Evolutionary conservation across 2,797 vertebrate genomes (phyloP).

Genomic region (Amblyraja radiata): DNA sequence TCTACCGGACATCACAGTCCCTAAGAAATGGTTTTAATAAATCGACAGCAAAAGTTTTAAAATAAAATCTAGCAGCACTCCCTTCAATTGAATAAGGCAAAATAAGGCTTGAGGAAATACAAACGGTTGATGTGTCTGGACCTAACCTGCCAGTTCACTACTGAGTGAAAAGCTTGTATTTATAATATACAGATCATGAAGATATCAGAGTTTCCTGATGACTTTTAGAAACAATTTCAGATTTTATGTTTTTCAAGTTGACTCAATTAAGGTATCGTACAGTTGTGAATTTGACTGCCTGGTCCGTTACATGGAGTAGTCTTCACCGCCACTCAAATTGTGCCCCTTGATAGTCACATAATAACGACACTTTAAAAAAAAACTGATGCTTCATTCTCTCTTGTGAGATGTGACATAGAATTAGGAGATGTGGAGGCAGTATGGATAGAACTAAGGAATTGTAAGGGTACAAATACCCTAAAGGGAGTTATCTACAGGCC

Average conservation of each 20-base stretch:
- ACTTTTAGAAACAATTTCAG: background rate
- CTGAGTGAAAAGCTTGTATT: background rate
- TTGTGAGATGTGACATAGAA: too few relatives aligned
- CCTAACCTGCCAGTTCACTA: background rate
- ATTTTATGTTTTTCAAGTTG: background rate
- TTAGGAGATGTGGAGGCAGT: too few relatives aligned
- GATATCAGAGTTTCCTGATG: too few relatives aligned
- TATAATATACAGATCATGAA: background rate
- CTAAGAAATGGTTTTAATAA: background rate
- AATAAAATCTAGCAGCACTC: background rate
- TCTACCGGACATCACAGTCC: background rate
- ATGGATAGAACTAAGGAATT: too few relatives aligned
- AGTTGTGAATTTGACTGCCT: background rate
- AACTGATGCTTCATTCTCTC: background rate
- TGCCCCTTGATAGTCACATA: background rate
- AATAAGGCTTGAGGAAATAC: background rate
- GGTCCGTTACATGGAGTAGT: background rate
- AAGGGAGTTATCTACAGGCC: too few relatives aligned
- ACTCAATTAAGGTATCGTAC: background rate
- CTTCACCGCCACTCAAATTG: background rate
- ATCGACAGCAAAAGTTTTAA: background rate
- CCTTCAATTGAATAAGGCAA: background rate
- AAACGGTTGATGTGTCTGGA: background rate
- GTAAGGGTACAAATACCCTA: too few relatives aligned
- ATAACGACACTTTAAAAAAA: background rate